phyloP scores from a whole-genome alignment of 2,888 invertebrate species.

The Synergus itoensis region DNA sequence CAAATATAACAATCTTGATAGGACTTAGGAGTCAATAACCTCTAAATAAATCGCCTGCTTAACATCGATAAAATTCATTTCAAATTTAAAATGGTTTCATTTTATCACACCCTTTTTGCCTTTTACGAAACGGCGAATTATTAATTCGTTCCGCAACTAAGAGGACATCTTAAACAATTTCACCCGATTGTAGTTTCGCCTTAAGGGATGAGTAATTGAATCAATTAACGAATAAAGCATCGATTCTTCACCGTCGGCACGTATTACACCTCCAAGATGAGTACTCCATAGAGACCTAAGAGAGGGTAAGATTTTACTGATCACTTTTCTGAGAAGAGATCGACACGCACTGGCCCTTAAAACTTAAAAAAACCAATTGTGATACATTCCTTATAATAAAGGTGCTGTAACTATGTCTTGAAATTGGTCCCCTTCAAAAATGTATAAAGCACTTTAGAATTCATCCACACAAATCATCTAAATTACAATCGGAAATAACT shows the following conservation, averaged over 20 bases:
- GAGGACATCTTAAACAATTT: slow-evolving; percentile 8
- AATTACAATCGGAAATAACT: neutral
- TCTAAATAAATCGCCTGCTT: neutral
- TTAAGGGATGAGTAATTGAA: slow-evolving; percentile 50
- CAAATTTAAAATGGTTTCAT: neutral
- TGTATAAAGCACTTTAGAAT: neutral
- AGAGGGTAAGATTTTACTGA: slow-evolving; percentile 23
- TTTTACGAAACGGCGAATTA: neutral
- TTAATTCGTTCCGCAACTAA: slow-evolving; percentile 17
- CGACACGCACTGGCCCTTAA: slow-evolving; percentile 20
- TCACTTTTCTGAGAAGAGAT: slow-evolving; percentile 37
- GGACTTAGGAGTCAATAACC: neutral
- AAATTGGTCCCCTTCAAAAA: neutral
- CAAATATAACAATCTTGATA: neutral
- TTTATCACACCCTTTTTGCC: neutral
- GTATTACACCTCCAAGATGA: neutral
- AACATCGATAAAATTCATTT: neutral
- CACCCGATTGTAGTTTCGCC: slow-evolving; percentile 42
- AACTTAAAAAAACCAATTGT: slow-evolving; percentile 1
- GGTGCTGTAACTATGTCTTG: neutral
- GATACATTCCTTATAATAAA: neutral
- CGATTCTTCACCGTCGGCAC: slow-evolving; percentile 27
- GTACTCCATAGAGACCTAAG: neutral
- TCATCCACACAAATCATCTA: neutral
- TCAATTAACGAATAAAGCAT: slow-evolving; percentile 50